Conservation (phyloP, 2,797 vertebrate genomes). For the Petrocephalus schoutedeni region DNA sequence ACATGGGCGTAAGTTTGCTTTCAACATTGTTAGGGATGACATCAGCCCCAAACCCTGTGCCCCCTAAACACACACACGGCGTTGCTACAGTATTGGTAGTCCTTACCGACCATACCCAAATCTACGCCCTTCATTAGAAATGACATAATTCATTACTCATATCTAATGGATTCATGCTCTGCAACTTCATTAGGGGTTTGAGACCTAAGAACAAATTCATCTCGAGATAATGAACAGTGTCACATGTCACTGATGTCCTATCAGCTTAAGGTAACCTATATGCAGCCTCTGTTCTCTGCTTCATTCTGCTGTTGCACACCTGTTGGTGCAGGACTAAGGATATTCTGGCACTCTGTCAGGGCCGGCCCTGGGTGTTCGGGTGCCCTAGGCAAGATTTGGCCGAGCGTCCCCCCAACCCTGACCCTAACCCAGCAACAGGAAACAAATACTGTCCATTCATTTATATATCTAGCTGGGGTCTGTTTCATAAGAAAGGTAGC, state of each 20-base stretch:
- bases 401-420: not conserved
- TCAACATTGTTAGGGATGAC: not conserved
- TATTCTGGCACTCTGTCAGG: not conserved
- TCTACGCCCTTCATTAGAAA: not conserved
- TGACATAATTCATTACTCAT: slow-evolving; percentile 1
- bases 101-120: not conserved
- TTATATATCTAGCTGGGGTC: not conserved
- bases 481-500: not conserved
- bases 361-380: not conserved
- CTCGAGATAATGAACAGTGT: slow-evolving; percentile 11
- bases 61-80: not conserved
- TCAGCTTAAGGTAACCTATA: not conserved
- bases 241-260: not conserved
- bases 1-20: not conserved
- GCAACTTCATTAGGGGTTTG: slow-evolving; percentile 7
- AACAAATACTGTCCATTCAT: not conserved
- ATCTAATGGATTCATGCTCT: not conserved
- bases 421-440: not conserved
- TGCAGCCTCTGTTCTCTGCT: not conserved
- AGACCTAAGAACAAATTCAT: slow-evolving; percentile 7
- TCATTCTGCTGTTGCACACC: not conserved
- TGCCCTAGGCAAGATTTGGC: not conserved
- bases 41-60: not conserved
- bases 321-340: not conserved
- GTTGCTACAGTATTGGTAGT: not conserved